phyloP scores from a whole-genome alignment of 30 jellyfish, hydroid and myxozoan genomes.

The Sanderia malayensis region DNA sequence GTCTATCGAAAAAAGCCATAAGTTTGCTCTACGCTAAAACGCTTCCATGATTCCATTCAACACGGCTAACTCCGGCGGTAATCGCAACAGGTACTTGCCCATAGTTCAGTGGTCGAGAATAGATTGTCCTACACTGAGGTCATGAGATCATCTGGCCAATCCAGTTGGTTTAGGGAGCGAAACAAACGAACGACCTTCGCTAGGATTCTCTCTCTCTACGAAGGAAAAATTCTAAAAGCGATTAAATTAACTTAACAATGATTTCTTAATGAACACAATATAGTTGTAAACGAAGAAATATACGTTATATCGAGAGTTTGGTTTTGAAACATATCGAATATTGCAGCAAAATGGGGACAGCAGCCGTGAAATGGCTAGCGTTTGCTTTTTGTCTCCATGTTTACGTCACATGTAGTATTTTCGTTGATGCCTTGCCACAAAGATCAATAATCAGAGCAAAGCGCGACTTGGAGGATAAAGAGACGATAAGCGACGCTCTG shows the following conservation, averaged over 20 bases:
- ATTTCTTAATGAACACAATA: conserved; percentile 36
- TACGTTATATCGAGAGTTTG: no score
- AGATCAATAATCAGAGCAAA: conserved; percentile 68
- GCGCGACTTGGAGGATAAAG: conserved; percentile 73
- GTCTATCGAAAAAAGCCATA: no score
- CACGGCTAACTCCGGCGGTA: conserved; percentile 38
- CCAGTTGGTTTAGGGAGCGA: conserved; percentile 48
- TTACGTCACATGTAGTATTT: conserved; percentile 20
- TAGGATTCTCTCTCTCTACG: background rate
- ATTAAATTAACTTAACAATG: conserved; percentile 40
- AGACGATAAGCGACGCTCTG: conserved; percentile 70
- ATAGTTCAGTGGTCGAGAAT: conserved; percentile 67
- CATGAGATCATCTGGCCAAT: conserved; percentile 63
- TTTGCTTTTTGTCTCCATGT: conserved; percentile 31
- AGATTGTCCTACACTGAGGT: conserved; percentile 48
- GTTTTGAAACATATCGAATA: no score
- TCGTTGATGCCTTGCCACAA: conserved; percentile 48
- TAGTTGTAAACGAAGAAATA: conserved; percentile 17
- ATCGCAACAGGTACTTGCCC: conserved; percentile 58
- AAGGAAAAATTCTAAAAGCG: conserved; percentile 1
- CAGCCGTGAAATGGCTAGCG: conserved; percentile 68
- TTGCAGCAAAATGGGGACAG: conserved; percentile 55
- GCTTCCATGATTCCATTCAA: conserved; percentile 59
- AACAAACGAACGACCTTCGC: conserved; percentile 17
- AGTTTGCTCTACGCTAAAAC: conserved; percentile 40